Conservation (phyloP, 2,888 invertebrate genomes). For the Xylocampa areola region DNA sequence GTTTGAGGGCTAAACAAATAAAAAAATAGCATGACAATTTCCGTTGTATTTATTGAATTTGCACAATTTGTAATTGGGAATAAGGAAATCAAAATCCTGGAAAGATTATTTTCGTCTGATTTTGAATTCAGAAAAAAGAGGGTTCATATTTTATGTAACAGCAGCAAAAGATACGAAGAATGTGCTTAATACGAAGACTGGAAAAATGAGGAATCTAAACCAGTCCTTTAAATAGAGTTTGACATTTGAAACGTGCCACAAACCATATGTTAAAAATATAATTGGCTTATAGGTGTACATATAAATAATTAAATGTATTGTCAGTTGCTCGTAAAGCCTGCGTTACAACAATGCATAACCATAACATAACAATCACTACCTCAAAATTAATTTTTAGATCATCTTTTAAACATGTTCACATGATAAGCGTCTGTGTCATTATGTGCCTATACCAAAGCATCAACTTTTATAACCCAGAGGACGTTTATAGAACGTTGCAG, state of each 20-base stretch:
- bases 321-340: slow-evolving; percentile 30
- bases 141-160: no score
- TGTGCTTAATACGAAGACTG: no score
- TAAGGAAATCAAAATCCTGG: slow-evolving; percentile 14
- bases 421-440: slow-evolving; percentile 18
- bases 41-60: background rate
- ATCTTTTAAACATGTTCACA: slow-evolving; percentile 14
- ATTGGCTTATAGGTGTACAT: no score
- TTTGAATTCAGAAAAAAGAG: no score
- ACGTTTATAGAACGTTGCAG: slow-evolving; percentile 57
- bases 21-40: slow-evolving; percentile 5
- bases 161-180: no score
- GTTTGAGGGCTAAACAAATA: slow-evolving; percentile 8
- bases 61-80: slow-evolving; percentile 5
- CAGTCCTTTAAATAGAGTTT: slow-evolving; percentile 13
- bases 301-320: slow-evolving; percentile 24
- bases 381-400: slow-evolving; percentile 12
- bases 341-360: no score
- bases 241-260: slow-evolving; percentile 5
- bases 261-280: background rate
- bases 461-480: slow-evolving; percentile 29
- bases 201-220: no score
- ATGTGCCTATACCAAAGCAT: slow-evolving; percentile 8
- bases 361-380: no score
- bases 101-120: no score